These are phyloP conservation scores for Rhimphoctona megacephalus DNA, from an alignment of 2,888 invertebrate genomes.

Conservation along the genomic window DNA sequence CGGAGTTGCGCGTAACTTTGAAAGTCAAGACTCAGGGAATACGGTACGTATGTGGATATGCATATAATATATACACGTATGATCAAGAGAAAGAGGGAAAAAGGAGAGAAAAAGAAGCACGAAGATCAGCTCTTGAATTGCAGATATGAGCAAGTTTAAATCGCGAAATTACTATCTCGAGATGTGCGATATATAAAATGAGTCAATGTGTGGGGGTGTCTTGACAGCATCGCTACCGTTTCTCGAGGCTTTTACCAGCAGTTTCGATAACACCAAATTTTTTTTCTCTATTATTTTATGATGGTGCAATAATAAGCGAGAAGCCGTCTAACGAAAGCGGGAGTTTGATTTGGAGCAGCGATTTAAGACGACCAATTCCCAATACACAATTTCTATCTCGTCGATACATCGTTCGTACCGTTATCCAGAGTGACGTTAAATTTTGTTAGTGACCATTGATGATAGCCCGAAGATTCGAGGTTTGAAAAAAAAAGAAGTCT, in stretches of 20 bases:
- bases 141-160: slow-evolving; percentile 45
- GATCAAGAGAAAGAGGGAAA: background rate
- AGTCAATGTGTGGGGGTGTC: slow-evolving; percentile 30
- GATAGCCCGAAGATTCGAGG: background rate
- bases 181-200: slow-evolving; percentile 49
- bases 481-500: background rate
- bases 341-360: background rate
- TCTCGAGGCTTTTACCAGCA: slow-evolving; percentile 23
- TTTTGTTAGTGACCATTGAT: background rate
- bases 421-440: slow-evolving; percentile 2
- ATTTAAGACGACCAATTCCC: background rate
- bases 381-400: background rate
- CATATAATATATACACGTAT: slow-evolving; percentile 23
- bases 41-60: slow-evolving; percentile 41
- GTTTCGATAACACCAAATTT: slow-evolving; percentile 11
- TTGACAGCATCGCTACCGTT: slow-evolving; percentile 49
- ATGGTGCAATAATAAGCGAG: background rate
- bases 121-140: slow-evolving; percentile 42
- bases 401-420: background rate
- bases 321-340: slow-evolving; percentile 1
- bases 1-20: slow-evolving; percentile 63
- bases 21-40: slow-evolving; percentile 46
- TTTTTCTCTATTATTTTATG: slow-evolving; percentile 20
- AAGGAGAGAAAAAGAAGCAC: slow-evolving; percentile 11
- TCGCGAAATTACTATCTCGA: slow-evolving; percentile 45